phyloP scores from a whole-genome alignment of 2,113 vertebrate species.

The Charina bottae region DNA sequence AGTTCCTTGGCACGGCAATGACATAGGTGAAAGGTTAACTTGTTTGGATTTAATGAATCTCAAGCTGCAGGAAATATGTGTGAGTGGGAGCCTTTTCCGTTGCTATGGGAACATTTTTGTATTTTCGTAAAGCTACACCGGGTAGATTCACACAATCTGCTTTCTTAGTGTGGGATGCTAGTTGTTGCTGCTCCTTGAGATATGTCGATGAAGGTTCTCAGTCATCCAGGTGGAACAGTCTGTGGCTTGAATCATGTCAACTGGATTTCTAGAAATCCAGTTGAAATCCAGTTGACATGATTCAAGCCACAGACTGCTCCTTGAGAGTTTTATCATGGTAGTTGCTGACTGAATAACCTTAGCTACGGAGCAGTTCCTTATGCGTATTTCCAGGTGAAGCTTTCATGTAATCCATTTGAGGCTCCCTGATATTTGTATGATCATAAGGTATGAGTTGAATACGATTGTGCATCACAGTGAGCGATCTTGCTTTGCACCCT shows the following conservation, averaged over 20 bases:
- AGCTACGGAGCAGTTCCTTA: background rate
- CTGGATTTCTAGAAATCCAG: no score
- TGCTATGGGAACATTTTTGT: constrained; percentile 5
- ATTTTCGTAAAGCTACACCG: background rate
- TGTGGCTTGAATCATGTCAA: no score
- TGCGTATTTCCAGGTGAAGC: background rate
- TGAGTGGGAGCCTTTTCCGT: background rate
- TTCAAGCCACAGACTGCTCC: no score
- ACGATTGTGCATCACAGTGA: background rate
- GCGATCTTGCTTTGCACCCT: background rate
- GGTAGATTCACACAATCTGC: background rate
- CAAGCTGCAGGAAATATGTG: background rate
- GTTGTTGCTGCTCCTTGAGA: background rate
- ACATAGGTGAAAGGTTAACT: constrained; percentile 23
- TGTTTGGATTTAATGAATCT: constrained; percentile 18
- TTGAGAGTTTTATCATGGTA: background rate
- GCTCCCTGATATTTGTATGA: background rate
- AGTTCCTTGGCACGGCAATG: background rate
- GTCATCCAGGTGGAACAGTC: no score
- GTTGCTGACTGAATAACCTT: background rate
- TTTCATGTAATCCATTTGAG: background rate
- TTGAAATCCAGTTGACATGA: no score
- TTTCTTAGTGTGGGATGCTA: background rate
- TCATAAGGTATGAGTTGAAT: background rate
- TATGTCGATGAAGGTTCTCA: no score